Conservation (phyloP, 2,797 vertebrate species). For the Xyrichtys novacula region DNA sequence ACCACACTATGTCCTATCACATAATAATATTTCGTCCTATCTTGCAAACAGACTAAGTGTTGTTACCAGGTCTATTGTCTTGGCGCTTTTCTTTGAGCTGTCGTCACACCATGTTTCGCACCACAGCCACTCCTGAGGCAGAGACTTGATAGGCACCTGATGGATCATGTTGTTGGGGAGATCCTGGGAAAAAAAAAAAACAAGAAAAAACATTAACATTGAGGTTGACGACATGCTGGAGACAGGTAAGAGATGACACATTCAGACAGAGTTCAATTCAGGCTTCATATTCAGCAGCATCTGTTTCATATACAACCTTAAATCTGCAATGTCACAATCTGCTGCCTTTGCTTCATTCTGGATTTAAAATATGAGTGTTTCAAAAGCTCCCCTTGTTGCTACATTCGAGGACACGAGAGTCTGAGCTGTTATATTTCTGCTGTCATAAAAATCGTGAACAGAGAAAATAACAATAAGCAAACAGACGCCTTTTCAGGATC, state of each 20-base stretch:
- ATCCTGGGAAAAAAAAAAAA: slow-evolving; percentile 83
- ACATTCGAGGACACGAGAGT: slow-evolving; percentile 5
- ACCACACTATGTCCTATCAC: not conserved
- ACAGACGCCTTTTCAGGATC: not conserved
- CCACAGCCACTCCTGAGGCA: slow-evolving; percentile 99
- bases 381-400: not conserved
- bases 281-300: no score
- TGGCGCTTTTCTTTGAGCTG: slow-evolving; percentile 91
- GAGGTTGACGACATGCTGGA: not conserved
- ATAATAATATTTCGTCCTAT: no score
- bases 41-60: no score
- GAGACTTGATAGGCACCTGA: slow-evolving; percentile 98
- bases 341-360: slow-evolving; percentile 9
- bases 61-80: slow-evolving; percentile 96
- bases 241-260: not conserved
- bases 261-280: no score
- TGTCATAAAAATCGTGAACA: not conserved
- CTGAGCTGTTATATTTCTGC: not conserved
- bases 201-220: not conserved
- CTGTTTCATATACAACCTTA: not conserved
- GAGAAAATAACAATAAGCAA: not conserved
- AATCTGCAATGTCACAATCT: not conserved
- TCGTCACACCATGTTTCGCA: slow-evolving; percentile 99
- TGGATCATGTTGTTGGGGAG: slow-evolving; percentile 99
- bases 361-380: not conserved